Evolutionary conservation across 2,888 invertebrate species (phyloP).

Genomic region (Strigamia transsilvanica): DNA sequence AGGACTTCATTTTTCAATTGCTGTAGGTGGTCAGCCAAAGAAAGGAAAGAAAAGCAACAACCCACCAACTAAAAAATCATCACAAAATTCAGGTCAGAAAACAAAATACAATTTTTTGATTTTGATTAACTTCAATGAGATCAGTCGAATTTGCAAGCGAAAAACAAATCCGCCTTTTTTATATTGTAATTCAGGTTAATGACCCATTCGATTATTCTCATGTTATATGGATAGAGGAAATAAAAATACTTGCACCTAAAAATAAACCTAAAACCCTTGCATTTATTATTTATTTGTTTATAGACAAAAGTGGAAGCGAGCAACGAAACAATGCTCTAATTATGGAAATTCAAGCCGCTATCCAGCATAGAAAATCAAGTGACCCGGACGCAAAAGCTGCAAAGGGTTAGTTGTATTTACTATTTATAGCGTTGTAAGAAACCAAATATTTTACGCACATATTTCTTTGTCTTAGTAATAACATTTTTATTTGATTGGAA

Average conservation of each 20-base stretch:
- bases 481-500: neutral
- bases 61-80: neutral
- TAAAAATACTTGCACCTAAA: neutral
- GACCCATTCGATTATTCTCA: neutral
- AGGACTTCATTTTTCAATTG: slow-evolving; percentile 14
- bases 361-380: slow-evolving; percentile 50
- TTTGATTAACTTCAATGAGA: neutral
- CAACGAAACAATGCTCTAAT: slow-evolving; percentile 50
- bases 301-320: slow-evolving; percentile 50
- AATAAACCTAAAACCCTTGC: neutral
- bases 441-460: too few relatives aligned
- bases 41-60: slow-evolving; percentile 24
- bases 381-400: slow-evolving; percentile 20
- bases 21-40: slow-evolving; percentile 4
- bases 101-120: neutral
- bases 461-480: neutral
- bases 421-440: neutral
- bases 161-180: neutral
- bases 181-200: neutral
- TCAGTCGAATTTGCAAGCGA: too few relatives aligned
- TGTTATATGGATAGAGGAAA: too few relatives aligned
- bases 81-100: slow-evolving; percentile 16
- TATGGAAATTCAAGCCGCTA: slow-evolving; percentile 53
- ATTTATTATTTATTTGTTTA: neutral
- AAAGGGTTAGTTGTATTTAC: neutral